These are phyloP conservation scores for Crotophaga sulcirostris DNA, from an alignment of 2,113 vertebrate genomes.

Conservation along the genomic window DNA sequence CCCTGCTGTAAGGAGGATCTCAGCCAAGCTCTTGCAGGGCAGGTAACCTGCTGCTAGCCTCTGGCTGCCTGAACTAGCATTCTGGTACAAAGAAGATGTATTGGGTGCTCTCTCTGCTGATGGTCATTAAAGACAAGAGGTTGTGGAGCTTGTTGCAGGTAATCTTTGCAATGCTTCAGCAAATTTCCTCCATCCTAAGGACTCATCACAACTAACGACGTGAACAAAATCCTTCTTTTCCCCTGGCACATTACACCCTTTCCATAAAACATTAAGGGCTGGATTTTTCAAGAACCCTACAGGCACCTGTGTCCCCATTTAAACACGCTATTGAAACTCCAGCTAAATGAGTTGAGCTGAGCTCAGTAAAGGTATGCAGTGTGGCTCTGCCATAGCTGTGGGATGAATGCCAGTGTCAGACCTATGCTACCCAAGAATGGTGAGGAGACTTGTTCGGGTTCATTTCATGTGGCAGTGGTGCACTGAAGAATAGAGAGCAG, in stretches of 20 bases:
- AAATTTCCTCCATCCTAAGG: neutral
- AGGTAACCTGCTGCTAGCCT: neutral
- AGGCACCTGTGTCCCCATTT: neutral
- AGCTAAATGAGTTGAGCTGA: neutral
- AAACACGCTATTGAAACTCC: neutral
- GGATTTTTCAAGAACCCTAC: neutral
- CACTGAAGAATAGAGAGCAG: neutral
- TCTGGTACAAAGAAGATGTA: neutral
- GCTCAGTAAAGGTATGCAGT: neutral
- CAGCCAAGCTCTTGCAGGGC: neutral
- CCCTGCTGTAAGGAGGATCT: neutral
- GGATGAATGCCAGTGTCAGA: neutral
- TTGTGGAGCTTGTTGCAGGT: neutral
- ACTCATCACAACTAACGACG: neutral
- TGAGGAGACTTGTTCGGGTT: neutral
- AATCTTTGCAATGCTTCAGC: neutral
- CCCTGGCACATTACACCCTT: neutral
- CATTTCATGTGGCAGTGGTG: neutral
- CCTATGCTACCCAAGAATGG: neutral
- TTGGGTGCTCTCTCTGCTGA: neutral
- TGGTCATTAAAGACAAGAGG: neutral
- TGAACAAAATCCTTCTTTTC: neutral
- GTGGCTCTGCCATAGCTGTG: accelerated
- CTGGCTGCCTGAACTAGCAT: neutral
- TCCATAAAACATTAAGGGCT: neutral